Base-by-base conservation (phyloP, 2,113 vertebrate species). In the Calidris pugnax region DNA sequence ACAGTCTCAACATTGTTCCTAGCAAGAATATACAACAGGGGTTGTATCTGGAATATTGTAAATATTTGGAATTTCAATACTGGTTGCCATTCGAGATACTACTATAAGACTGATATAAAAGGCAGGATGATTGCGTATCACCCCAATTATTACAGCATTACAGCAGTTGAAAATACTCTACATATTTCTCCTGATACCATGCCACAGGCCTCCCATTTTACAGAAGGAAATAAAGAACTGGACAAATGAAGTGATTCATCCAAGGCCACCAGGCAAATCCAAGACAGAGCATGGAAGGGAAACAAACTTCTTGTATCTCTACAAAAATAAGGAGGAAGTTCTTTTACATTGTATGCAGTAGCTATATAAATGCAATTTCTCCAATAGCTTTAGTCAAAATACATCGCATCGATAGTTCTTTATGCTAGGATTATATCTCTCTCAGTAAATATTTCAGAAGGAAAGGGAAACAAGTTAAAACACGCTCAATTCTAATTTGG, bases 381-480 rank as follows among this genome's bases (percentile, higher is more conserved):
- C 63, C 20, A 62, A 67, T 19, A 80, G 37, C n/a, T 75, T 90
- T 41, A 91, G 63, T 87, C 68, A 83, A 69, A 97, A 81, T 56
- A 68, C 15, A 87, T 15, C 63, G 10, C 45, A 92, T 8, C 0
- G 0, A 23, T 43, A 64, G 62, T 19, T 60, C 39, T 33, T 92
- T 72, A 83, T 64, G 37, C 8, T 72, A 72, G 41, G 45, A 76
- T 35, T 78, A 8, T 59, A 5, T 11, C 24, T 37, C 50, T 84
- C 71, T 92, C 41, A 51, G 43, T 60, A 93, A 80, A 74, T 63
- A 78, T 55, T 86, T 87, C n/a, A 90, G 45, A 83, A 7, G 17
- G 20, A 95, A 96, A 75, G 6, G 15, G 43, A 92, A 94, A 80
- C 55, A 91, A 89, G 74, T 35, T 60, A 64, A 88, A 95, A 76